Percentiles rank a stretch among this genome's conserved stretches.
Conservation (phyloP, 2,797 vertebrate species). For the Pogonophryne albipinna region DNA sequence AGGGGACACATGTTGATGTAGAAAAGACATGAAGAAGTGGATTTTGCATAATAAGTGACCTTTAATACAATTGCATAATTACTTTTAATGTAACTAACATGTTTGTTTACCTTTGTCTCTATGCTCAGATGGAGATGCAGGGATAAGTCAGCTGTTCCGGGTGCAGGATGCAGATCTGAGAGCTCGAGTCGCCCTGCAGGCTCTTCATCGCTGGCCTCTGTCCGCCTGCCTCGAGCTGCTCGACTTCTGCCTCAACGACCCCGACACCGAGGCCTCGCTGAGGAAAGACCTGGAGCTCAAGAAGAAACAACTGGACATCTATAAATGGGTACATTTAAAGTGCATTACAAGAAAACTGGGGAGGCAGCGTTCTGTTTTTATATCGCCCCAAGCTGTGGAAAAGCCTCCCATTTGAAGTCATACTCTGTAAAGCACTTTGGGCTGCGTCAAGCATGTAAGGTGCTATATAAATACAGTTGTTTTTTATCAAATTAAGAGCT, state of each 20-base stretch:
- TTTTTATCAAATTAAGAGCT: no score
- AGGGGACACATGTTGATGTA: no score
- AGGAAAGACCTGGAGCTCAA: constrained; percentile 84
- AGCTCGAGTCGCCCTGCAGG: constrained; percentile 86
- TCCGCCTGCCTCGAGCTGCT: constrained; percentile 90
- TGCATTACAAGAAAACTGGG: no score
- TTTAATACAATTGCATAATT: no score
- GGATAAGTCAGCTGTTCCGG: constrained; percentile 88
- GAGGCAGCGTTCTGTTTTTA: no score
- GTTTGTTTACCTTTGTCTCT: neutral
- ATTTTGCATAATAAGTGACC: no score
- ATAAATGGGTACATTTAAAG: constrained; percentile 84
- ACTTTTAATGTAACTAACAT: neutral
- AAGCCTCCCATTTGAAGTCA: no score
- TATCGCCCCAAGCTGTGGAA: no score
- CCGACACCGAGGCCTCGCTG: constrained; percentile 74
- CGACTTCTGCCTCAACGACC: constrained; percentile 91
- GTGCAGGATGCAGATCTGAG: constrained; percentile 88
- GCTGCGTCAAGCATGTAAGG: no score
- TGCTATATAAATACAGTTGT: no score
- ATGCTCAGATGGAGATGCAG: constrained; percentile 80
- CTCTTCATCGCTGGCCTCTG: constrained; percentile 92
- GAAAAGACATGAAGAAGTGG: no score
- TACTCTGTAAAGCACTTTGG: no score
- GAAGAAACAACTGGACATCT: constrained; percentile 90